phyloP scores from a whole-genome alignment of 2,888 invertebrate species.

The Epistrophella euchroma region DNA sequence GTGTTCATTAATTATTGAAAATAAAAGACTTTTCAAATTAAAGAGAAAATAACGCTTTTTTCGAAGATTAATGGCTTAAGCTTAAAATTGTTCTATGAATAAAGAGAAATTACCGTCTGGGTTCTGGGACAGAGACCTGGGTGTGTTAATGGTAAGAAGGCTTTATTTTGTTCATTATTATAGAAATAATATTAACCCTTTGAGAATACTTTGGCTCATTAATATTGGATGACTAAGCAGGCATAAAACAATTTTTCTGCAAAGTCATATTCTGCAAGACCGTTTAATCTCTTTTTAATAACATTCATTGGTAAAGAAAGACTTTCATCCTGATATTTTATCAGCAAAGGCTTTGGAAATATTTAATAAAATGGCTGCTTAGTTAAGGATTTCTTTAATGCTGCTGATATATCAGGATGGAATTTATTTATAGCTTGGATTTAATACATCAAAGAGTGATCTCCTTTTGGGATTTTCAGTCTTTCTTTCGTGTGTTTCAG shows the following conservation, averaged over 20 bases:
- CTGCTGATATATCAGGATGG: not conserved
- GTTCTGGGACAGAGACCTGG: not conserved
- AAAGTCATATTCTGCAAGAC: not conserved
- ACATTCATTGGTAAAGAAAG: not conserved
- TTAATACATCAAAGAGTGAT: constrained; percentile 3
- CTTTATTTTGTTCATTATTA: not conserved
- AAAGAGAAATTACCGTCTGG: not conserved
- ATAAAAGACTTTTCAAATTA: constrained; percentile 26
- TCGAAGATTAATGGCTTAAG: constrained; percentile 23
- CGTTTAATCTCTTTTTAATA: constrained; percentile 5
- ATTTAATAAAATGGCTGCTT: not conserved
- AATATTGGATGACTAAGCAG: constrained; percentile 2
- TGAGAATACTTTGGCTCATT: not conserved
- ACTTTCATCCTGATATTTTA: not conserved
- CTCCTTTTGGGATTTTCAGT: not conserved
- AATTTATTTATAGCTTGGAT: not conserved
- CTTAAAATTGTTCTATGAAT: constrained; percentile 3
- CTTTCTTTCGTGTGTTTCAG: too few species aligned
- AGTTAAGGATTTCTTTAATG: not conserved
- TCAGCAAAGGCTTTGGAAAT: not conserved
- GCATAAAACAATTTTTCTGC: not conserved
- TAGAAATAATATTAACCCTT: not conserved
- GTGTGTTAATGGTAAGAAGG: not conserved
- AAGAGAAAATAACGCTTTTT: not conserved
- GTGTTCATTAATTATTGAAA: constrained; percentile 22